A percentile compares a stretch with the other conserved stretches of the same genome.
Conservation (phyloP, 23 tunicate genomes). For the Diplosoma virens region DNA sequence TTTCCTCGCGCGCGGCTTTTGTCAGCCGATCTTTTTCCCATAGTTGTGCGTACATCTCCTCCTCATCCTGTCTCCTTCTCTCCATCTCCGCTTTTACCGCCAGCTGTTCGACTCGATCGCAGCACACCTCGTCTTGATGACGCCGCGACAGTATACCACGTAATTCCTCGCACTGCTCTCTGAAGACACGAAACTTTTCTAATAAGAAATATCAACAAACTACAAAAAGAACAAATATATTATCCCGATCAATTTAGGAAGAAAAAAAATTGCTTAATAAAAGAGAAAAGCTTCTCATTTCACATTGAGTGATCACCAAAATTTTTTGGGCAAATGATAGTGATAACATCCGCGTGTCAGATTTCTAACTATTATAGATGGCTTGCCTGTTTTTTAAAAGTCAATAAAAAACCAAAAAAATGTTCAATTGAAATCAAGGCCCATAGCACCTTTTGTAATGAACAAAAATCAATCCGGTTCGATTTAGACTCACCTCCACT, state of each 20-base stretch:
- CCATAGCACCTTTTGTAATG: too few relatives aligned
- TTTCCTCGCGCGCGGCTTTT: constrained; percentile 91
- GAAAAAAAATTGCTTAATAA: too few relatives aligned
- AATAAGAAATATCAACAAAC: too few relatives aligned
- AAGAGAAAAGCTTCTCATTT: too few relatives aligned
- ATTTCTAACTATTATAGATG: neutral
- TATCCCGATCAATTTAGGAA: too few relatives aligned
- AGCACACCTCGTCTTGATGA: constrained; percentile 92
- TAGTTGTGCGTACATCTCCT: constrained; percentile 78
- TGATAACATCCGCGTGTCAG: too few relatives aligned
- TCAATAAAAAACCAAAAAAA: neutral
- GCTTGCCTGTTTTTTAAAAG: neutral
- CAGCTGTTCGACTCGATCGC: constrained; percentile 82
- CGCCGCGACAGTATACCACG: constrained; percentile 75
- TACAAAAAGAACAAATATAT: too few relatives aligned
- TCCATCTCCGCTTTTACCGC: constrained; percentile 79
- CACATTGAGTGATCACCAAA: too few relatives aligned
- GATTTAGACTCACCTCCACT: constrained; percentile 75
- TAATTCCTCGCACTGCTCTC: constrained; percentile 87
- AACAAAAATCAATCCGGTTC: too few relatives aligned
- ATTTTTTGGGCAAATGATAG: too few relatives aligned
- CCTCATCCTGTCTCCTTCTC: constrained; percentile 72
- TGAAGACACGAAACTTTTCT: too few relatives aligned
- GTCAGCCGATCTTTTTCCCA: constrained; percentile 96
- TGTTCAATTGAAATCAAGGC: neutral